phyloP scores from a whole-genome alignment of 2,888 invertebrate genomes.

The Trichacis sp. region DNA sequence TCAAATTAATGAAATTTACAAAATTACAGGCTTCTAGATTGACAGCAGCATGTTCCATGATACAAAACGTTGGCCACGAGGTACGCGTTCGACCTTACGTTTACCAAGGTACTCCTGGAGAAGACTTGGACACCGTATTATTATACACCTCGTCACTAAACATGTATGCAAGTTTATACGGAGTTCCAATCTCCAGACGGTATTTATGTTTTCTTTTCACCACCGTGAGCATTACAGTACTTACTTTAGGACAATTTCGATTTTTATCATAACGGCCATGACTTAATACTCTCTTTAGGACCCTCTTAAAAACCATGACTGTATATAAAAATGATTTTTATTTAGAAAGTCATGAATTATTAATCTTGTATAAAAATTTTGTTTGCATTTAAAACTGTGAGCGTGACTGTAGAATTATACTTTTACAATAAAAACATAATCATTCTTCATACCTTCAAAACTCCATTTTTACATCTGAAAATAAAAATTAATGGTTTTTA shows the following conservation, averaged over 20 bases:
- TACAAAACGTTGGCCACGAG: slow-evolving; percentile 83
- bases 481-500: slow-evolving; percentile 20
- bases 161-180: slow-evolving; percentile 81
- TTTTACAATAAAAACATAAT: neutral
- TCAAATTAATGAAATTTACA: neutral
- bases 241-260: slow-evolving; percentile 81
- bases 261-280: slow-evolving; percentile 73
- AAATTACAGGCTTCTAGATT: slow-evolving; percentile 77
- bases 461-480: slow-evolving; percentile 55
- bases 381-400: neutral
- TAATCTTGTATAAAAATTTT: too few relatives aligned
- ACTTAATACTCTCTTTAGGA: too few relatives aligned
- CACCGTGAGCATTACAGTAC: slow-evolving; percentile 72
- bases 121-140: slow-evolving; percentile 82
- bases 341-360: too few relatives aligned
- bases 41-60: slow-evolving; percentile 78
- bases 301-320: too few relatives aligned
- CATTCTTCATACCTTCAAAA: slow-evolving; percentile 37
- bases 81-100: slow-evolving; percentile 83
- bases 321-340: too few relatives aligned
- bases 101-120: slow-evolving; percentile 81
- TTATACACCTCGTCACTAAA: slow-evolving; percentile 81
- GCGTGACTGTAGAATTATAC: neutral
- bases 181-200: slow-evolving; percentile 79
- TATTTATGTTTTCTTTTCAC: slow-evolving; percentile 77